phyloP scores from a whole-genome alignment of 2,113 vertebrate species.

The Myotis brandtii region DNA sequence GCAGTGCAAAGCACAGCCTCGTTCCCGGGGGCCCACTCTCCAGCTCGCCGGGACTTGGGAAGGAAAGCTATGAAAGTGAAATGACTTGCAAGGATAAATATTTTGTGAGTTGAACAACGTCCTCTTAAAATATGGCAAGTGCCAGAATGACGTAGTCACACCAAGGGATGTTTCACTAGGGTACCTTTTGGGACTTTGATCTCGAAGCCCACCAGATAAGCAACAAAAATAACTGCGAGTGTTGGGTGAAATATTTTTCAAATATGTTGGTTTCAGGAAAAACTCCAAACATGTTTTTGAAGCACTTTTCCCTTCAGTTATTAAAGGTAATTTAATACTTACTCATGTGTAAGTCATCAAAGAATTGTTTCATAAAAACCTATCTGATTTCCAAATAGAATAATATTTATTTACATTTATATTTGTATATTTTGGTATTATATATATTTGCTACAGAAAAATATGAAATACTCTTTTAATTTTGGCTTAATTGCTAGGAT shows the following conservation, averaged over 20 bases:
- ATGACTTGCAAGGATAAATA: neutral
- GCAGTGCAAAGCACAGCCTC: neutral
- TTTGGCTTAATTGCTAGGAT: neutral
- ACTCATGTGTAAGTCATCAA: neutral
- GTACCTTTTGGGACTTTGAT: neutral
- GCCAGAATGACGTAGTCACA: neutral
- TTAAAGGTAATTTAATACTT: neutral
- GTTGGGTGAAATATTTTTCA: neutral
- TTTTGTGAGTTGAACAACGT: neutral
- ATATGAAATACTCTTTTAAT: neutral
- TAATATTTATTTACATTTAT: neutral
- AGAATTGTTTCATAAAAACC: neutral
- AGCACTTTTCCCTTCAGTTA: neutral
- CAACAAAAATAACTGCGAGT: neutral
- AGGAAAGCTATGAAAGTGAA: neutral
- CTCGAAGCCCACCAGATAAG: slow-evolving; percentile 13
- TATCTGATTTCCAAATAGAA: neutral
- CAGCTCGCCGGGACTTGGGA: neutral
- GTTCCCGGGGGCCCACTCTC: neutral
- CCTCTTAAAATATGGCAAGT: neutral
- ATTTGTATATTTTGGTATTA: neutral
- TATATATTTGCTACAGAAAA: neutral
- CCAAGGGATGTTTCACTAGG: neutral
- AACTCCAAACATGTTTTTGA: neutral
- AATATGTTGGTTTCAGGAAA: neutral